Conservation (phyloP, 2,113 vertebrate species). For the Tachuris rubrigastra region DNA sequence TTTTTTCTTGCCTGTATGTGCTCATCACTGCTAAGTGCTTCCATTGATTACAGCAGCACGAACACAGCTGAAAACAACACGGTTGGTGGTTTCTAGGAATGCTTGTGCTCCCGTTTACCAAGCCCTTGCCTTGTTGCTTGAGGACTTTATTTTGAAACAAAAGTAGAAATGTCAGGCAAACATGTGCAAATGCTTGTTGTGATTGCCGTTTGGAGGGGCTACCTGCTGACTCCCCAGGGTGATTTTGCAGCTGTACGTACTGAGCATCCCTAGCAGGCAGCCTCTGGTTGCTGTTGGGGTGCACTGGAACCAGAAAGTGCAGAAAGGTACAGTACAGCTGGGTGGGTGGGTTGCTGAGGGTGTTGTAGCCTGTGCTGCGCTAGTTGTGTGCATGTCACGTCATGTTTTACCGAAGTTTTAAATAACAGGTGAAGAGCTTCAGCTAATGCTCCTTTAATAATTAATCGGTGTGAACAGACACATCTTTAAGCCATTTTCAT, state of each 20-base stretch:
- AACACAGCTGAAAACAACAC: slow-evolving; percentile 51
- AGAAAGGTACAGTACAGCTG: not conserved
- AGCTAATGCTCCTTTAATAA: slow-evolving; percentile 67
- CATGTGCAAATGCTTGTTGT: not conserved
- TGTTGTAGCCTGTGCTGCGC: not conserved
- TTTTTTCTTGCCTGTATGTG: not conserved
- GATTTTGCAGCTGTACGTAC: not conserved
- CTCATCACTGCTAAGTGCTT: slow-evolving; percentile 49
- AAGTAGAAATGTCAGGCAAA: slow-evolving; percentile 22
- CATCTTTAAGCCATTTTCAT: slow-evolving; percentile 63
- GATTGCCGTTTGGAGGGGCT: not conserved
- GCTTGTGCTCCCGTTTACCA: not conserved
- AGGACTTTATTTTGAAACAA: slow-evolving; percentile 45
- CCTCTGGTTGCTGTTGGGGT: not conserved
- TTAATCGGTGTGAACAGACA: slow-evolving; percentile 60
- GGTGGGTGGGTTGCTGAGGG: not conserved
- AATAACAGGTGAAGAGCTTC: slow-evolving; percentile 59
- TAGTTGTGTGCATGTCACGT: not conserved
- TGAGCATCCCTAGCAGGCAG: not conserved
- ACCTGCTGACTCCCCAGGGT: not conserved
- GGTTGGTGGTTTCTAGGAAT: slow-evolving; percentile 42
- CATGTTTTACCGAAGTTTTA: slow-evolving; percentile 16
- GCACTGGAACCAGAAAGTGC: not conserved
- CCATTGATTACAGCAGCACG: slow-evolving; percentile 46
- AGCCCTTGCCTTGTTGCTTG: not conserved